Percentiles rank a stretch among this genome's conserved stretches.
phyloP scores from a whole-genome alignment of 2,888 invertebrate genomes.

The Noctuana brunneofusca region DNA sequence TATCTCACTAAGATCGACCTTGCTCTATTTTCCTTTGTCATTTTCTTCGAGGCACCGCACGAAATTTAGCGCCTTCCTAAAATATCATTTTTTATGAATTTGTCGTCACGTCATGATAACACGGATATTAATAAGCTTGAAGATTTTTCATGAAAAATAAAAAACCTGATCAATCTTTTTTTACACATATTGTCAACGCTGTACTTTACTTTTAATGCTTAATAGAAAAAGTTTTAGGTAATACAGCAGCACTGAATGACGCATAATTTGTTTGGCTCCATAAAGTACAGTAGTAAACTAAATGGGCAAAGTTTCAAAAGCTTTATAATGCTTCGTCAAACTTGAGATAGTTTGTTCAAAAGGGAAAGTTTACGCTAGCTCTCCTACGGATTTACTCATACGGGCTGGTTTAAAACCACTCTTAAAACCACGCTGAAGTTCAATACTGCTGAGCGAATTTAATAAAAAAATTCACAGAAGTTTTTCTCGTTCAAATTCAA shows the following conservation, averaged over 20 bases:
- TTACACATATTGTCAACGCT: background rate
- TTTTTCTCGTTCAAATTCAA: background rate
- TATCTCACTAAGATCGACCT: conserved; percentile 39
- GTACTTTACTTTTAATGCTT: background rate
- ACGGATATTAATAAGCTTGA: background rate
- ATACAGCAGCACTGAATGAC: background rate
- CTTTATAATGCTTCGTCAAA: conserved; percentile 21
- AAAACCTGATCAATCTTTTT: background rate
- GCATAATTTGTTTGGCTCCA: conserved; percentile 14
- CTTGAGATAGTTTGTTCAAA: conserved; percentile 17
- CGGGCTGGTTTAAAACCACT: conserved; percentile 7
- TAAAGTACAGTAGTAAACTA: conserved; percentile 11
- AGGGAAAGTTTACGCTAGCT: conserved; percentile 16
- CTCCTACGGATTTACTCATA: conserved; percentile 10
- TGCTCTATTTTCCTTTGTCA: conserved; percentile 40
- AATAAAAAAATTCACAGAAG: conserved; percentile 7
- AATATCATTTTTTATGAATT: conserved; percentile 17
- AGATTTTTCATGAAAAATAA: background rate
- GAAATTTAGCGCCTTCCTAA: conserved; percentile 17
- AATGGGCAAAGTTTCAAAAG: conserved; percentile 12
- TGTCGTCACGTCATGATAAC: background rate
- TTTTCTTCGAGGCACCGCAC: conserved; percentile 34
- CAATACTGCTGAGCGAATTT: conserved; percentile 1
- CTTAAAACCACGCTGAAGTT: conserved; percentile 12
- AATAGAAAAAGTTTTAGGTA: background rate